Evolutionary conservation across 2,113 vertebrate genomes (phyloP), one percentile per base, ranked within the genome.

Genomic region (Xerus inauris): DNA sequence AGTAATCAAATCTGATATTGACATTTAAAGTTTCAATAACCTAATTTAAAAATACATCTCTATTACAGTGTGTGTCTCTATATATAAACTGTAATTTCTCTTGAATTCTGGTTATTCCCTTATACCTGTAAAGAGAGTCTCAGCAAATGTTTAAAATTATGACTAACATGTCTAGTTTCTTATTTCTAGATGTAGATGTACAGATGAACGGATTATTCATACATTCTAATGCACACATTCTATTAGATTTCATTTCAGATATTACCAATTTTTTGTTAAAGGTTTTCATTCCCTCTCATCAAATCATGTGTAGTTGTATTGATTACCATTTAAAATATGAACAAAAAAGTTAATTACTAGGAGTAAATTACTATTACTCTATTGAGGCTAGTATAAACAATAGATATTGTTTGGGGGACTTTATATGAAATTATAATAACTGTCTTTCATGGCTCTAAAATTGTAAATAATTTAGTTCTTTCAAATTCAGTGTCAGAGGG

Each of bases 21-120:
- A 35, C 30, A 92, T 92, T 94, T 87, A 51, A 20, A 49, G n/a
- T 90, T 93, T 89, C 35, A 51, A 4, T 85, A 62, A 88, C 22
- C 35, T 72, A 12, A 57, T 62, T 79, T 47, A 65, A 16, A 62
- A 51, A 86, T 28, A 57, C 28, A 49, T 4, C 5, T 16, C 40
- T 16, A 64, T 14, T 51, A 51, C 49, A 51, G 14, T 67, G 6
- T 79, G 5, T 73, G 6, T 59, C 59, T 59, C 2, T 92, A n/a
- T 40, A 6, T 76, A 8, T 81, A 35, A 67, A 57, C 54, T 35
- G 88, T 62, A 72, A 72, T 94, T 87, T 84, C 22, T 85, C 57
- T 80, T 83, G 10, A 76, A 71, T 94, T 93, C n/a, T 28, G 19
- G 20, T 77, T 91, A 47, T 24, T 82, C 13, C 77, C 69, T 71